Conservation (phyloP, 2,113 vertebrate genomes). For the Lichenostomus cassidix region DNA sequence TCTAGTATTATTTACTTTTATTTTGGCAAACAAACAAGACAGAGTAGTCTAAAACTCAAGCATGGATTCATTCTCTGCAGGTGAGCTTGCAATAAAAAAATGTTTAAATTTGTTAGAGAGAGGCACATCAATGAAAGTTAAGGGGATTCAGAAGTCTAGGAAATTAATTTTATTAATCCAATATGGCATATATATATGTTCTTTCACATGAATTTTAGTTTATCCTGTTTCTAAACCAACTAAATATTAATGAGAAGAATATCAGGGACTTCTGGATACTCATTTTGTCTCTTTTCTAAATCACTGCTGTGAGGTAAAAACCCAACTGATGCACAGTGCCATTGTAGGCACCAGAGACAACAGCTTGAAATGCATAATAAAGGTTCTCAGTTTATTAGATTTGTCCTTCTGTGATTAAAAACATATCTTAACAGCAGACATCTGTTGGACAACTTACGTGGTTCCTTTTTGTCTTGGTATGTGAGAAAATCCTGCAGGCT, state of each 20-base stretch:
- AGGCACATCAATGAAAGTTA: constrained; percentile 57
- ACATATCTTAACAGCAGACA: constrained; percentile 35
- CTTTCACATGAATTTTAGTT: background rate
- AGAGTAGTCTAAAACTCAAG: constrained; percentile 53
- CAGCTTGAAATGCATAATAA: background rate
- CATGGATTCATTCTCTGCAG: constrained; percentile 57
- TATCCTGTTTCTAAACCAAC: background rate
- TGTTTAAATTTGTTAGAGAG: constrained; percentile 59
- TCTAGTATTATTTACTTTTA: constrained; percentile 59
- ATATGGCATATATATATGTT: constrained; percentile 3
- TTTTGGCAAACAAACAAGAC: constrained; percentile 62
- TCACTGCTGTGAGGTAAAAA: background rate
- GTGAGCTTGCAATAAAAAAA: constrained; percentile 55
- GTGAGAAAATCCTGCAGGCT: constrained; percentile 54
- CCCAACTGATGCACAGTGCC: background rate
- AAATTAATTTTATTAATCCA: constrained; percentile 71
- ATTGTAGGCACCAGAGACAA: background rate
- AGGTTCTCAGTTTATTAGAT: constrained; percentile 2
- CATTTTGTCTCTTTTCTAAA: background rate
- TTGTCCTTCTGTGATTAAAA: constrained; percentile 51
- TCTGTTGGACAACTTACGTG: constrained; percentile 45
- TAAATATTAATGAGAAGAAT: background rate
- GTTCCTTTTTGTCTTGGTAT: constrained; percentile 35
- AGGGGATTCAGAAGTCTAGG: constrained; percentile 66
- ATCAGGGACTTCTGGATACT: background rate